Evolutionary conservation across 2,797 vertebrate species (phyloP).

Genomic region (Anisognathus igniventris): DNA sequence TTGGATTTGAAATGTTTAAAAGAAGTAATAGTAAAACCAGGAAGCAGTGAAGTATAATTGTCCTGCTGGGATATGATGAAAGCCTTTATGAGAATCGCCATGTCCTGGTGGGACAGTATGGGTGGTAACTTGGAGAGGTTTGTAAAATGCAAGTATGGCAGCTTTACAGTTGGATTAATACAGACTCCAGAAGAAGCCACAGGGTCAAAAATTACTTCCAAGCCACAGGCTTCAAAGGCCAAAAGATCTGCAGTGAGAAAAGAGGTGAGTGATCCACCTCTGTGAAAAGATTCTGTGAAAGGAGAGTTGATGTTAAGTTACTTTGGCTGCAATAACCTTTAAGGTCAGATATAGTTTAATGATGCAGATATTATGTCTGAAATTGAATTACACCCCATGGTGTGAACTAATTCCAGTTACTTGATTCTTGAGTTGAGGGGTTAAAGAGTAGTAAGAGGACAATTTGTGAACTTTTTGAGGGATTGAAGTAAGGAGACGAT

Average conservation of each 20-base stretch:
- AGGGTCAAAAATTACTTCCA: conserved; percentile 61
- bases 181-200: conserved; percentile 55
- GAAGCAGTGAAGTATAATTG: conserved; percentile 52
- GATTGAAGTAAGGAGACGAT: background rate
- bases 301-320: background rate
- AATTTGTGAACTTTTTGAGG: background rate
- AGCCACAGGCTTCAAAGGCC: conserved; percentile 23
- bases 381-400: background rate
- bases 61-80: conserved; percentile 70
- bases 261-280: background rate
- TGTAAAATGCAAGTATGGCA: conserved; percentile 59
- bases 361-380: background rate
- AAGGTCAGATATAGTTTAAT: background rate
- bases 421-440: background rate
- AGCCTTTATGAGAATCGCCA: conserved; percentile 64
- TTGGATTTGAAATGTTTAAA: conserved; percentile 38
- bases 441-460: background rate
- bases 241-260: conserved; percentile 19
- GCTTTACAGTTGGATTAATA: conserved; percentile 68
- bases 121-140: conserved; percentile 67
- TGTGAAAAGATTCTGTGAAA: background rate
- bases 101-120: conserved; percentile 51
- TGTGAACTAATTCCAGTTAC: background rate
- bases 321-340: background rate
- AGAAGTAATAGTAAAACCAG: conserved; percentile 60